Percentiles rank a stretch among this genome's conserved stretches.
Evolutionary conservation across 2,888 invertebrate genomes (phyloP).

Genomic region (Drosophila anceps): DNA sequence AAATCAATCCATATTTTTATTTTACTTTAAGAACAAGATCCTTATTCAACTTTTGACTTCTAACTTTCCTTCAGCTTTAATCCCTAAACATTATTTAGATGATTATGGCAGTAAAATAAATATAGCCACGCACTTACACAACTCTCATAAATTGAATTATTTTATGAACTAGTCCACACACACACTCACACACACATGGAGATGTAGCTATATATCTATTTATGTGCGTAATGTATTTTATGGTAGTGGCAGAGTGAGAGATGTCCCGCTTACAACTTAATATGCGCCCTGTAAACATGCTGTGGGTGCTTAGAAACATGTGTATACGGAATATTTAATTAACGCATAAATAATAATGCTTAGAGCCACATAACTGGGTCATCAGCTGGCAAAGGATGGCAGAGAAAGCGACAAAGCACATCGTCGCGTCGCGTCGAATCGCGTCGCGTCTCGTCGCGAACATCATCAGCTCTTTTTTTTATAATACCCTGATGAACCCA

Average conservation of each 20-base stretch:
- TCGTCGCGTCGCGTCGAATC: slow-evolving; percentile 39
- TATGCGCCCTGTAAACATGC: slow-evolving; percentile 40
- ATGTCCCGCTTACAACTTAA: slow-evolving; percentile 37
- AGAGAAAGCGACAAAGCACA: slow-evolving; percentile 19
- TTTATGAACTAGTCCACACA: slow-evolving; percentile 38
- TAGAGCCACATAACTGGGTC: slow-evolving; percentile 60
- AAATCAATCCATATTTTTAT: too few relatives aligned
- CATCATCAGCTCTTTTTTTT: slow-evolving; percentile 45
- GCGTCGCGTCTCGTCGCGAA: slow-evolving; percentile 41
- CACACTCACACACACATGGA: neutral
- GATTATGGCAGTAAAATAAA: slow-evolving; percentile 18
- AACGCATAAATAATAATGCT: slow-evolving; percentile 67
- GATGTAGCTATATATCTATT: neutral
- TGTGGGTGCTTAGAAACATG: slow-evolving; percentile 59
- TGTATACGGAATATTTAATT: slow-evolving; percentile 69
- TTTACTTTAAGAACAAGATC: too few relatives aligned
- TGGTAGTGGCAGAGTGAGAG: slow-evolving; percentile 5
- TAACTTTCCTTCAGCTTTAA: neutral
- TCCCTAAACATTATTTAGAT: slow-evolving; percentile 1
- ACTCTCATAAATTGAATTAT: slow-evolving; percentile 44
- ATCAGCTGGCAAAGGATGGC: slow-evolving; percentile 41
- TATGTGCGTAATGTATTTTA: slow-evolving; percentile 34
- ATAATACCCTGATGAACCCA: neutral
- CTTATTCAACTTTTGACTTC: neutral
- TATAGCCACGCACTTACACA: neutral